A percentile compares a stretch with the other conserved stretches of the same genome.
phyloP scores from a whole-genome alignment of 2,797 vertebrate genomes.

The Yasuhikotakia modesta region DNA sequence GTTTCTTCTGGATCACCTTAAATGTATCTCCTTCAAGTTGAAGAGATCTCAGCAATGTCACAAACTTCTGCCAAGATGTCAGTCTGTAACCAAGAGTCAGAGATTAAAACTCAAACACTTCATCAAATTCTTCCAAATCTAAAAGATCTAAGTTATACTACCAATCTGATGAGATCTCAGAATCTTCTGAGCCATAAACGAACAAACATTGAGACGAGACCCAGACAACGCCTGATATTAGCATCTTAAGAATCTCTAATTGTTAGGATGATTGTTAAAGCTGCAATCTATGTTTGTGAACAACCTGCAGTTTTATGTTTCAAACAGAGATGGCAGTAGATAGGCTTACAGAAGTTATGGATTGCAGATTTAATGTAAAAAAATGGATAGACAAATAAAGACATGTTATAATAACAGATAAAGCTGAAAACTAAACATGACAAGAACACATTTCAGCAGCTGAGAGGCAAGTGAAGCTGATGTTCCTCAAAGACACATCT shows the following conservation, averaged over 20 bases:
- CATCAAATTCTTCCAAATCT: too few relatives aligned
- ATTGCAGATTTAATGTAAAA: too few relatives aligned
- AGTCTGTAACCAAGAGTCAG: too few relatives aligned
- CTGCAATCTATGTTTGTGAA: too few relatives aligned
- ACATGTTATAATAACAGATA: not conserved
- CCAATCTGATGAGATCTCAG: too few relatives aligned
- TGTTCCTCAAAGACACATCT: slow-evolving; percentile 3
- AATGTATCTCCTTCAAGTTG: too few relatives aligned
- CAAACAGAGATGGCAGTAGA: too few relatives aligned
- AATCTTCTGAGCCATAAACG: not conserved
- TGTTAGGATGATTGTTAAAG: not conserved
- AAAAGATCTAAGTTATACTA: too few relatives aligned
- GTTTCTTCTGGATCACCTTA: too few relatives aligned
- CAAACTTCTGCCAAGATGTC: not conserved
- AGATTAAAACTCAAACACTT: too few relatives aligned
- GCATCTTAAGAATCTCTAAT: not conserved
- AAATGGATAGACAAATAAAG: not conserved
- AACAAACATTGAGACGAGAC: not conserved
- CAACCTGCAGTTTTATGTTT: too few relatives aligned
- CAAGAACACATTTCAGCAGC: not conserved
- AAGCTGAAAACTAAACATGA: not conserved
- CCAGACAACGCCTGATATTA: not conserved
- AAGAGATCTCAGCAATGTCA: not conserved
- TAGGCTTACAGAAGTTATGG: too few relatives aligned
- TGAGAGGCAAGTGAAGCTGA: not conserved